Conservation (phyloP, 1,140 invertebrate species). For the Mya arenaria region DNA sequence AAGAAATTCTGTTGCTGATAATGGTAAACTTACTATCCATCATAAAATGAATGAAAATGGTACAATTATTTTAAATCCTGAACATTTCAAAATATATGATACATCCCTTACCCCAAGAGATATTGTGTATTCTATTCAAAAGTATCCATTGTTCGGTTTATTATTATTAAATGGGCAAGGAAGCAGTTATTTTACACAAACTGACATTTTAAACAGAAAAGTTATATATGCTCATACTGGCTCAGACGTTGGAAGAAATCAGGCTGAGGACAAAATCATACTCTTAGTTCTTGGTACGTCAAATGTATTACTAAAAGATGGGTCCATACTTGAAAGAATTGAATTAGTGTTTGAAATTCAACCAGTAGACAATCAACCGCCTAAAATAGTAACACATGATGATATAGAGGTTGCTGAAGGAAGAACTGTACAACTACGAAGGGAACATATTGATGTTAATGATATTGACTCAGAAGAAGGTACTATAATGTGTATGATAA, state of each 20-base stretch:
- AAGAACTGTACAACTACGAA: constrained; percentile 73
- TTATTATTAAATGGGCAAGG: constrained; percentile 69
- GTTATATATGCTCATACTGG: constrained; percentile 78
- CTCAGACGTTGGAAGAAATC: constrained; percentile 75
- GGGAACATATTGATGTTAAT: constrained; percentile 75
- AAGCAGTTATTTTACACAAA: constrained; percentile 76
- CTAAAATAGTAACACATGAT: constrained; percentile 65
- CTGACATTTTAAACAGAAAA: constrained; percentile 71
- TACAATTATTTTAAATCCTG: constrained; percentile 63
- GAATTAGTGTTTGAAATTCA: constrained; percentile 74
- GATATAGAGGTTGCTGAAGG: constrained; percentile 78
- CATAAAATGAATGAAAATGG: constrained; percentile 75
- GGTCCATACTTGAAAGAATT: constrained; percentile 73
- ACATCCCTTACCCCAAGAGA: constrained; percentile 74
- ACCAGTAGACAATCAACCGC: constrained; percentile 78
- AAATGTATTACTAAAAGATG: constrained; percentile 72
- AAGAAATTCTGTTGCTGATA: constrained; percentile 58
- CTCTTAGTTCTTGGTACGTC: constrained; percentile 76
- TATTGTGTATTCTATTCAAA: constrained; percentile 75
- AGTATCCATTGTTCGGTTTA: constrained; percentile 72
- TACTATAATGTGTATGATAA: constrained; percentile 79
- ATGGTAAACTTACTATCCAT: constrained; percentile 67
- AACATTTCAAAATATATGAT: constrained; percentile 76
- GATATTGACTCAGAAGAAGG: constrained; percentile 79
- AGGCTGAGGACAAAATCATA: constrained; percentile 74